phyloP scores from a whole-genome alignment of 1,140 invertebrate genomes.

The Eurosta solidaginis region DNA sequence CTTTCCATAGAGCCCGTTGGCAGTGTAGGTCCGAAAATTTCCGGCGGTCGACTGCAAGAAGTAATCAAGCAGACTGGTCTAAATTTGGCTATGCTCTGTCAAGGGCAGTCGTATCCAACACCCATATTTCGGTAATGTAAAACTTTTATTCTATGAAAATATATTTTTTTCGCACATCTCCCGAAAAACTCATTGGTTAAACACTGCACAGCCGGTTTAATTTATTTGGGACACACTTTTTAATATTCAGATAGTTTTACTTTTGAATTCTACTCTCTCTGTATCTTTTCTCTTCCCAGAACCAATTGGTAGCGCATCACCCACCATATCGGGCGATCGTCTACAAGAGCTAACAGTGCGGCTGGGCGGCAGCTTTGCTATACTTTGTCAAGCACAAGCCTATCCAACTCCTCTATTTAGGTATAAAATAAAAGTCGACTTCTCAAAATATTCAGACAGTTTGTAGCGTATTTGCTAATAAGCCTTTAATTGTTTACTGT shows the following conservation, averaged over 20 bases:
- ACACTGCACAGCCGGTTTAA: background rate
- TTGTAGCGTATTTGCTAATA: background rate
- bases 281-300: conserved; percentile 59
- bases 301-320: conserved; percentile 70
- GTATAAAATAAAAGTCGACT: conserved; percentile 51
- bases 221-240: background rate
- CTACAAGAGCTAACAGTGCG: conserved; percentile 62
- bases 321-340: conserved; percentile 66
- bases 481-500: background rate
- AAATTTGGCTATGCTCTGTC: conserved; percentile 63
- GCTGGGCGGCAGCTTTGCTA: conserved; percentile 59
- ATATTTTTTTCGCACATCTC: no score
- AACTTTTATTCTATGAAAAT: background rate
- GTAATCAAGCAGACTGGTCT: conserved; percentile 47
- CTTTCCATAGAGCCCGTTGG: conserved; percentile 68
- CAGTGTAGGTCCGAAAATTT: conserved; percentile 68
- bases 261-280: background rate
- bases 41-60: conserved; percentile 54
- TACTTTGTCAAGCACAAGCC: conserved; percentile 67
- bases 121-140: conserved; percentile 63
- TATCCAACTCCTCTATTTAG: conserved; percentile 69
- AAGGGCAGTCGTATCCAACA: conserved; percentile 65
- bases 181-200: background rate
- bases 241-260: conserved; percentile 23
- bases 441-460: conserved; percentile 25